Conservation (phyloP, 2,113 vertebrate species). For the Cygnus buccinator region DNA sequence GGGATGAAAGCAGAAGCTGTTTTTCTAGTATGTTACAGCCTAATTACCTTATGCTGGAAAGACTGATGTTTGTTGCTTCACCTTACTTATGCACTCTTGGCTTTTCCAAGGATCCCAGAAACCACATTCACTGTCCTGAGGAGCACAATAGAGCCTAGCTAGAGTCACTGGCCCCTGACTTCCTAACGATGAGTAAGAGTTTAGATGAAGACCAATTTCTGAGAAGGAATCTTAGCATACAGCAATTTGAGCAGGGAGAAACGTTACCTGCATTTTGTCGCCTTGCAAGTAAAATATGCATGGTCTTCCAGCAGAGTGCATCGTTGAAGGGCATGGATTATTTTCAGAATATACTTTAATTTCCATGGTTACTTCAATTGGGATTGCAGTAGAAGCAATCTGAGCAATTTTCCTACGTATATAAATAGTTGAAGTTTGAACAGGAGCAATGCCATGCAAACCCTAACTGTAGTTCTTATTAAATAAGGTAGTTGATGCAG, state of each 20-base stretch:
- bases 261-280: not conserved
- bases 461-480: not conserved
- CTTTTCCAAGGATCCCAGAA: not conserved
- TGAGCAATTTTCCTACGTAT: conserved; percentile 31
- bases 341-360: conserved; percentile 63
- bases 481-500: not conserved
- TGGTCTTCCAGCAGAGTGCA: not conserved
- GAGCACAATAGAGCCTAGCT: not conserved
- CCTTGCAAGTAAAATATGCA: not conserved
- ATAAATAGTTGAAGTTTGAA: conserved; percentile 49
- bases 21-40: not conserved
- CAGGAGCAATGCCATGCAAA: not conserved
- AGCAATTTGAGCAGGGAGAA: not conserved
- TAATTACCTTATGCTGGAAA: not conserved
- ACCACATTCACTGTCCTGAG: not conserved
- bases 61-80: not conserved
- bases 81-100: not conserved
- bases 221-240: not conserved
- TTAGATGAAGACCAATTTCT: not conserved
- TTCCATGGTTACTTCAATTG: conserved; percentile 61
- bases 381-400: conserved; percentile 44
- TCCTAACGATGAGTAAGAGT: not conserved
- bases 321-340: conserved; percentile 35
- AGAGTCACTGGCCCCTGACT: not conserved
- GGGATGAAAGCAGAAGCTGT: not conserved